Base-by-base conservation (phyloP, 2,888 invertebrate genomes). In the Ophioninae sp. region DNA sequence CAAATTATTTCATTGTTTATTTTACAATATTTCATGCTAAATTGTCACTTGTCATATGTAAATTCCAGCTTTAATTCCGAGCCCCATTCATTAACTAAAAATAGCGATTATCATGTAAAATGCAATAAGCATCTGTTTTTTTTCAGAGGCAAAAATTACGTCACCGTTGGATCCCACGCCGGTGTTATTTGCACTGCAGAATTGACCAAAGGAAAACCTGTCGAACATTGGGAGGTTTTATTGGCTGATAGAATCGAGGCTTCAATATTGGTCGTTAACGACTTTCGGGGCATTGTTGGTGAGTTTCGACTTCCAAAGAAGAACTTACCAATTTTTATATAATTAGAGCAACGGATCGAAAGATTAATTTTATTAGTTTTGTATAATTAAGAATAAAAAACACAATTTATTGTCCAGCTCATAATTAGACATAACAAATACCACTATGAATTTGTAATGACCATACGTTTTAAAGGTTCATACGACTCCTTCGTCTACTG, bases 171-270 rank as follows among this genome's bases (percentile, higher is more conserved):
- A 7, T 95, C 96, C 70, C 98, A 98, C 93, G 96, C 97, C 0
- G 96, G 96, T 67, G 93, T 94, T 85, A 94, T 98, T 81, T 93
- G 94, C 37, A 95, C 96, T 30, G 89, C 96, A 56, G 93, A 94
- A 73, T 90, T 96, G 6, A 94, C 94, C 50, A 93, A 95, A 86
- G 93, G 94, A 21, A 94, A 93, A 56, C 96, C 96, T 0, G 65
- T 89, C 6, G 88, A 94, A 68, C 89, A 94, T 73, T 95, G 95
- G 17, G 88, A 92, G 64, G 83, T 95, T 21, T 89, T 90, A 79
- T 90, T 97, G 6, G 95, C 95, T 8, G 95, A 96, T 87, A 94
- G 97, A 72, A 95, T 98, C 44, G 97, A 98, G 93, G 96, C 97
- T 0, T 94, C 95, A 0, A 93, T 95, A 1, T 90, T 94, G 17